Evolutionary conservation across 2,888 invertebrate genomes (phyloP).

Genomic region (Erpobdella octoculata): DNA sequence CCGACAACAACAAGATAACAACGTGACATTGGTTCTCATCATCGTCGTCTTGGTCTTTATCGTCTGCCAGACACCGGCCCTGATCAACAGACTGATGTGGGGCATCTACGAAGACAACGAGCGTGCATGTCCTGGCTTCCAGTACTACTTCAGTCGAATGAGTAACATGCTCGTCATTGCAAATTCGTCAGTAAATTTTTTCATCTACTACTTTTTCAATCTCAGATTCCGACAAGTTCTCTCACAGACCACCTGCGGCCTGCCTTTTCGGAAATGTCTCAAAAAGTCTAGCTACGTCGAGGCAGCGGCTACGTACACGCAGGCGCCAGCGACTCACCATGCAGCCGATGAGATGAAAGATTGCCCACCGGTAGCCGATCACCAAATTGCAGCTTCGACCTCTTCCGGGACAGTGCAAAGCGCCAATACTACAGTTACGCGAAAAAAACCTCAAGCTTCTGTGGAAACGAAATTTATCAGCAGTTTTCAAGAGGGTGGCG

Average conservation of each 20-base stretch:
- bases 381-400: background rate
- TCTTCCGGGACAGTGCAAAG: background rate
- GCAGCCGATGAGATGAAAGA: background rate
- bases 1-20: constrained; percentile 38
- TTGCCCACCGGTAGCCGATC: background rate
- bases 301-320: background rate
- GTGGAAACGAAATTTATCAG: constrained; percentile 9
- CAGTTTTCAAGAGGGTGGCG: constrained; percentile 16
- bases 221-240: constrained; percentile 37
- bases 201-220: constrained; percentile 39
- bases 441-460: constrained; percentile 1
- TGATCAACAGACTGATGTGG: constrained; percentile 39
- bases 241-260: constrained; percentile 33
- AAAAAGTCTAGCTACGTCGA: background rate
- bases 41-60: constrained; percentile 38
- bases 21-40: constrained; percentile 39
- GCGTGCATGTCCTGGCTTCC: constrained; percentile 37
- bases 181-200: constrained; percentile 38
- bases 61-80: constrained; percentile 38
- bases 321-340: background rate
- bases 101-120: constrained; percentile 31
- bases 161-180: constrained; percentile 37
- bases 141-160: constrained; percentile 38
- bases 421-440: background rate
- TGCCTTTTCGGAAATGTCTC: constrained; percentile 36